Conservation (phyloP, 1,140 invertebrate genomes). For the Drosophila arawakana region DNA sequence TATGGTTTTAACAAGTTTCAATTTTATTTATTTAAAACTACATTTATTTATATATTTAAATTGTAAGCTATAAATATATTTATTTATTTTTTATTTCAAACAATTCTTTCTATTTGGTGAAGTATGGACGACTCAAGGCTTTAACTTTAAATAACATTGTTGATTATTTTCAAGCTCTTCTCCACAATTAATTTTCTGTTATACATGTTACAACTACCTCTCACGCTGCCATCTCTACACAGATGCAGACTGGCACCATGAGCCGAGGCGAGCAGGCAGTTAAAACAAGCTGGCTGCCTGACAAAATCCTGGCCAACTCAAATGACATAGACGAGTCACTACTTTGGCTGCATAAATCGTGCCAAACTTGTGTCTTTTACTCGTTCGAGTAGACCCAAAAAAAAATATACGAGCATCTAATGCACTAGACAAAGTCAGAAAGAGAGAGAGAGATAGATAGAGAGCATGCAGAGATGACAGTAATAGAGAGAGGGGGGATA, state of each 20-base stretch:
- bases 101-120: too few relatives aligned
- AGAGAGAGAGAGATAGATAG: not conserved
- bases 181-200: too few relatives aligned
- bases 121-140: too few relatives aligned
- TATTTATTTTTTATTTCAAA: too few relatives aligned
- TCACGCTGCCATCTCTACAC: conserved; percentile 1
- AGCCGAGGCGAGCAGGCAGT: not conserved
- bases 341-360: conserved; percentile 61
- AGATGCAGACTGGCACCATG: not conserved
- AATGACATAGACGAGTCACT: conserved; percentile 12
- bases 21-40: too few relatives aligned
- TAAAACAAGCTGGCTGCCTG: conserved; percentile 13
- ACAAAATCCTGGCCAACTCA: conserved; percentile 12
- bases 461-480: not conserved
- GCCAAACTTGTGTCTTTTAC: conserved; percentile 54
- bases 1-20: too few relatives aligned
- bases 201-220: too few relatives aligned
- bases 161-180: too few relatives aligned
- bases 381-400: conserved; percentile 63
- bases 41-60: too few relatives aligned
- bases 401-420: conserved; percentile 48
- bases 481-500: not conserved
- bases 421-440: conserved; percentile 18
- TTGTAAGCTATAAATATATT: too few relatives aligned
- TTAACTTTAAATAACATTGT: too few relatives aligned